Conservation (phyloP, 2,888 invertebrate species). For the Actias luna region DNA sequence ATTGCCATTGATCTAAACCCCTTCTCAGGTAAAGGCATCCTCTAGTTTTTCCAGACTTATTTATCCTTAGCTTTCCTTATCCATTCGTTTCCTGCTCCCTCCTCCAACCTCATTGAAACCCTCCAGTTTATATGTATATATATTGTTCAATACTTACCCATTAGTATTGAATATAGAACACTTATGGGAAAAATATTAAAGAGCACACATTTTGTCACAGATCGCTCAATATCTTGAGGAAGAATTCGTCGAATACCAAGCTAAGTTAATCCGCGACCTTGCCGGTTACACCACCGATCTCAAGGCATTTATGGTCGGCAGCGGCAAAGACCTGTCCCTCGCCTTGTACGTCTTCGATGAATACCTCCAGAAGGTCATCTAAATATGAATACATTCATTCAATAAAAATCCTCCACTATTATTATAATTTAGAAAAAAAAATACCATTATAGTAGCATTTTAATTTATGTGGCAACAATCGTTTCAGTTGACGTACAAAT, state of each 20-base stretch:
- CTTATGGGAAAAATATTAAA: background rate
- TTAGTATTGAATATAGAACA: too few species aligned
- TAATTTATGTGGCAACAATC: constrained; percentile 28
- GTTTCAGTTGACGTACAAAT: constrained; percentile 37
- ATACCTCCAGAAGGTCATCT: constrained; percentile 70
- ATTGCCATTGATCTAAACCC: too few species aligned
- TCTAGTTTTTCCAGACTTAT: too few species aligned
- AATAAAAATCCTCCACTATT: background rate
- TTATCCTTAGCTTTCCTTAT: too few species aligned
- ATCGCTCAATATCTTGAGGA: constrained; percentile 89
- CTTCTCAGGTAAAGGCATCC: too few species aligned
- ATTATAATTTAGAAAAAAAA: constrained; percentile 13
- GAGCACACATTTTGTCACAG: constrained; percentile 51
- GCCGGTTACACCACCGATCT: constrained; percentile 89
- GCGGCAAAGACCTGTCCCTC: constrained; percentile 82
- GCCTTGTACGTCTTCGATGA: constrained; percentile 89
- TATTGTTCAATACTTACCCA: too few species aligned
- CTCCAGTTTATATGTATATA: too few species aligned
- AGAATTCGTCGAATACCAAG: constrained; percentile 86
- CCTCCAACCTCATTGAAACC: too few species aligned
- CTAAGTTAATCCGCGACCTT: constrained; percentile 84
- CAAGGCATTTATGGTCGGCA: constrained; percentile 82
- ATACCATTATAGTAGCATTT: constrained; percentile 36
- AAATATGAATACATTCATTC: constrained; percentile 30
- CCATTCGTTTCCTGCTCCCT: too few species aligned